Conservation (phyloP, 2,888 invertebrate genomes). For the Gari tellinella region DNA sequence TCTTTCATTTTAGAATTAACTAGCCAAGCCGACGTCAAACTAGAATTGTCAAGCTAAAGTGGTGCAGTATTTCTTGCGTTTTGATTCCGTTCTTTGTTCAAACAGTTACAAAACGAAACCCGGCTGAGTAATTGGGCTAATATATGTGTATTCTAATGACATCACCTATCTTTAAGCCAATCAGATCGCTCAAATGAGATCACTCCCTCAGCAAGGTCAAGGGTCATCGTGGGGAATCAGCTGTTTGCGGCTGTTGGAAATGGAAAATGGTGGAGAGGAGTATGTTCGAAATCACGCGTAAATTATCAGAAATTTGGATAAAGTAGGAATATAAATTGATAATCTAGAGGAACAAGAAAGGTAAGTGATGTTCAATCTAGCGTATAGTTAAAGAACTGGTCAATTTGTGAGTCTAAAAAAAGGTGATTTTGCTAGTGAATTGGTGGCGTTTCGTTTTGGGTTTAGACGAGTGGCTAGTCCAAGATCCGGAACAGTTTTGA, state of each 20-base stretch:
- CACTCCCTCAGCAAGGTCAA: conserved; percentile 59
- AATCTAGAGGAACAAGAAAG: too few relatives aligned
- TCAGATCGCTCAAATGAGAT: conserved; percentile 32
- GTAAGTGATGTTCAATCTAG: too few relatives aligned
- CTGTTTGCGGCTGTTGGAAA: conserved; percentile 59
- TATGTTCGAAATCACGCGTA: too few relatives aligned
- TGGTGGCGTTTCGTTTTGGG: too few relatives aligned
- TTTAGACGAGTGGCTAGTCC: too few relatives aligned
- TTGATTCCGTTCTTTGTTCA: conserved; percentile 43
- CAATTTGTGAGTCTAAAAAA: too few relatives aligned
- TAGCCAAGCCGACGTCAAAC: not conserved
- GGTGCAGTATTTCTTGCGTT: conserved; percentile 41
- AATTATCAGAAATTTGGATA: too few relatives aligned
- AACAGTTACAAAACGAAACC: conserved; percentile 19
- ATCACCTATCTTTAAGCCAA: conserved; percentile 56
- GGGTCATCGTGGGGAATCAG: conserved; percentile 58
- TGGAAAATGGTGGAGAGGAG: conserved; percentile 34
- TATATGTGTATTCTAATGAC: conserved; percentile 58
- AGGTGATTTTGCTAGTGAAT: too few relatives aligned
- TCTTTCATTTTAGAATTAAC: not conserved
- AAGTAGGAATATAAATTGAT: too few relatives aligned
- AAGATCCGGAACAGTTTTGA: too few relatives aligned
- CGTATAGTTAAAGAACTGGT: too few relatives aligned
- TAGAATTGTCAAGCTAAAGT: conserved; percentile 28
- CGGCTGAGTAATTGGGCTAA: conserved; percentile 57